These are phyloP conservation scores for Toxotes chatareus DNA, from an alignment of 2,113 vertebrate genomes.

Conservation along the genomic window DNA sequence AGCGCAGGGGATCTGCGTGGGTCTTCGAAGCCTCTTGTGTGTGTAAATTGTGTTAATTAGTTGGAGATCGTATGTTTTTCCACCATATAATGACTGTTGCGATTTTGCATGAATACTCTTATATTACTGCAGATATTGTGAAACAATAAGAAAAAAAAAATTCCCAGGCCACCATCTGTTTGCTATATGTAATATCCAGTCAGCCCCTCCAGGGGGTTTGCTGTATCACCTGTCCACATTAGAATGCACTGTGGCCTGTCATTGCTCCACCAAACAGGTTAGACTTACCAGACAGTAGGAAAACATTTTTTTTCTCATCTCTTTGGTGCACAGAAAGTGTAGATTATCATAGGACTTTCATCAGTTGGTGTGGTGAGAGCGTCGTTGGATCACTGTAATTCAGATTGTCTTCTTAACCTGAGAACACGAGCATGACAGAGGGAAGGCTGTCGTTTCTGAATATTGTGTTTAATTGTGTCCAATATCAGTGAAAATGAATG, in stretches of 20 bases:
- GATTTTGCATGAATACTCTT: background rate
- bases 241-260: slow-evolving; percentile 12
- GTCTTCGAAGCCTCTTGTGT: background rate
- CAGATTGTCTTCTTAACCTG: too few species aligned
- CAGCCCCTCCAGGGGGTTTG: slow-evolving; percentile 11
- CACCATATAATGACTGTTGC: background rate
- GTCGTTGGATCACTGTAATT: too few species aligned
- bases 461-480: background rate
- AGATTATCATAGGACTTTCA: background rate
- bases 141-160: background rate
- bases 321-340: too few species aligned
- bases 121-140: background rate
- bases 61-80: background rate
- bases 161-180: background rate
- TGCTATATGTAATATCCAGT: background rate
- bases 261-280: background rate
- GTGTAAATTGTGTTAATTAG: background rate
- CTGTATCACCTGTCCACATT: slow-evolving; percentile 51
- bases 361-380: background rate
- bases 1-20: background rate
- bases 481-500: background rate
- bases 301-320: background rate
- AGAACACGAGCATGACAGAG: too few species aligned
- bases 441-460: background rate
- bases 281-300: background rate